Base-by-base conservation (phyloP, 2,113 vertebrate species). In the Empidonax traillii region DNA sequence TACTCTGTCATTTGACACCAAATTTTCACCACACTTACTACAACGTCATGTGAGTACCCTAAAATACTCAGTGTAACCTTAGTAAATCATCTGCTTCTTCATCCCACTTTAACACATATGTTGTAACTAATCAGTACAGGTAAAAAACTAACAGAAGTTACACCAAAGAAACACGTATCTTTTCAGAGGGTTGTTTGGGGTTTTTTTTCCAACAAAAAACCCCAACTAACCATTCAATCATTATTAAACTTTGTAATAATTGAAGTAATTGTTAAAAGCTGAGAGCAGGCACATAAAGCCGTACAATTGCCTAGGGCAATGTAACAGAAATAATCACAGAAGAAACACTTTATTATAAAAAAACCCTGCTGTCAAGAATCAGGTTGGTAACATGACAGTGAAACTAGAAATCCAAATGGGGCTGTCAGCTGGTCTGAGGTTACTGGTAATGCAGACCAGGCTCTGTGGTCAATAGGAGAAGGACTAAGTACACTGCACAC, bases 361-460 rank as follows among this genome's bases (percentile, higher is more conserved):
- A 62, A 78, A 46, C 41, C 21, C 9, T 10, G 10, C 25, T 66
- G 51, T 84, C 56, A 89, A 72, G 47, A 68, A 67, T 59, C 0
- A 14, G 15, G 6, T 11, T 90, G 28, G 59, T 63, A 89, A 82
- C 25, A 30, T 3, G 3, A 67, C 28, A 87, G 79, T 35, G 52
- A 79, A 94, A 77, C 62, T 25, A 76, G 67, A 87, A 93, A 96
- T 93, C 14, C 44, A 71, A 59, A 58, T 3, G 5, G 24, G 19
- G 18, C 17, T n/a, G 30, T 84, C 55, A 63, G n/a, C 41, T 35
- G 6, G 33, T 44, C 67, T 88, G 55, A 90, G 11, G 19, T 30
- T 84, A 90, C 89, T 27, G 35, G 68, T 47, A 92, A 94, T 55
- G 61, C 82, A 90, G 59, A 85, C 31, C 28, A 79, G 67, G 31